These are phyloP conservation scores for Leptopilina boulardi DNA, from an alignment of 1,140 invertebrate species.

Conservation along the genomic window DNA sequence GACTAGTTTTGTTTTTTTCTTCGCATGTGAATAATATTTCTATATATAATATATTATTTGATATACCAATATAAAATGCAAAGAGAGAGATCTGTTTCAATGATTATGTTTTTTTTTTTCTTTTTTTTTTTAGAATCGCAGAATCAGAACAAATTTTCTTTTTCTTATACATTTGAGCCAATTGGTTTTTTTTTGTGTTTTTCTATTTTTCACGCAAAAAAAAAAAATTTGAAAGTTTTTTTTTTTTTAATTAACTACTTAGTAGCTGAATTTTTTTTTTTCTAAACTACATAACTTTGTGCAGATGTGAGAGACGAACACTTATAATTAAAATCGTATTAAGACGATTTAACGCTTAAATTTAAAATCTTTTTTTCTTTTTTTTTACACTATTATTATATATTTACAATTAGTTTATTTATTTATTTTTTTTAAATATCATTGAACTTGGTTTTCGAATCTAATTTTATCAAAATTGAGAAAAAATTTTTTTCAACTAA, in stretches of 20 bases:
- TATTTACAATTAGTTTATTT: background rate
- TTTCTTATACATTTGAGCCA: background rate
- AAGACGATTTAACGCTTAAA: constrained; percentile 14
- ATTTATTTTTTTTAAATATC: background rate
- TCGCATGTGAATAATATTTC: constrained; percentile 40
- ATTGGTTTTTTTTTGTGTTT: background rate
- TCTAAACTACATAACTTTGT: constrained; percentile 30
- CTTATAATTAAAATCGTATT: constrained; percentile 8
- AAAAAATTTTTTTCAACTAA: background rate
- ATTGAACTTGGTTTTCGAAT: constrained; percentile 14
- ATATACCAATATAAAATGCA: constrained; percentile 42
- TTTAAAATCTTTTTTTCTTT: background rate
- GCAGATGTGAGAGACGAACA: constrained; percentile 4
- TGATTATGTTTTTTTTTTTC: background rate
- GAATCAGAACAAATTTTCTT: background rate
- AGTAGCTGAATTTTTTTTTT: background rate
- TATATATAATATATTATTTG: too few species aligned
- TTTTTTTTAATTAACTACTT: background rate
- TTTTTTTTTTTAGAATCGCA: background rate
- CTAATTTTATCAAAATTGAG: constrained; percentile 45
- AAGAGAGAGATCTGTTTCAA: constrained; percentile 25
- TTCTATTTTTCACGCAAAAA: too few species aligned
- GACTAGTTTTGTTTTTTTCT: constrained; percentile 67
- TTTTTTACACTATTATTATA: background rate
- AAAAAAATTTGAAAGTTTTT: background rate